Conservation (phyloP, 2,113 vertebrate species). For the Actenoides hombroni region DNA sequence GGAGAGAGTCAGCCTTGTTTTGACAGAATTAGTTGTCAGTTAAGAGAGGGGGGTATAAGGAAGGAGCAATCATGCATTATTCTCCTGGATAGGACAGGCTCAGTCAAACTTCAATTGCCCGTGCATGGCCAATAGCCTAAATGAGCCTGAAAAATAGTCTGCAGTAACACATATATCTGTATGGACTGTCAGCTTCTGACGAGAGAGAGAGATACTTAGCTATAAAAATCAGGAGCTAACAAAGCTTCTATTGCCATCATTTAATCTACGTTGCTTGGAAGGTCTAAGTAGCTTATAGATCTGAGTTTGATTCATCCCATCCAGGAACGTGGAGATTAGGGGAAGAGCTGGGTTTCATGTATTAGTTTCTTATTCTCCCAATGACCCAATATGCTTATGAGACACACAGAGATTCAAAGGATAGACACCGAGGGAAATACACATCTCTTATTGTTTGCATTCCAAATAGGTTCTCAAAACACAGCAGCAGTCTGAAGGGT, state of each 20-base stretch:
- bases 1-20: background rate
- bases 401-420: background rate
- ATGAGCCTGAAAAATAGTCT: conserved; percentile 51
- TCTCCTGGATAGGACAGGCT: background rate
- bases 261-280: conserved; percentile 46
- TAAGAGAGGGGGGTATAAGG: background rate
- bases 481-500: background rate
- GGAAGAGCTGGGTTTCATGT: background rate
- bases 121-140: background rate
- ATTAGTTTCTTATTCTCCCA: conserved; percentile 58
- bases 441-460: background rate
- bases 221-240: conserved; percentile 48
- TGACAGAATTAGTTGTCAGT: background rate
- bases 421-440: background rate
- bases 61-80: background rate
- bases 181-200: conserved; percentile 33
- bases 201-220: conserved; percentile 5
- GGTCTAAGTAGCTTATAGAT: conserved; percentile 36
- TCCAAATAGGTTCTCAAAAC: background rate
- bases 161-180: conserved; percentile 42
- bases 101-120: background rate
- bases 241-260: conserved; percentile 8
- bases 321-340: conserved; percentile 5
- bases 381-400: conserved; percentile 40
- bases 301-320: conserved; percentile 41